Base-by-base conservation (phyloP, 2,113 vertebrate genomes). In the Cyprinodon variegatus region DNA sequence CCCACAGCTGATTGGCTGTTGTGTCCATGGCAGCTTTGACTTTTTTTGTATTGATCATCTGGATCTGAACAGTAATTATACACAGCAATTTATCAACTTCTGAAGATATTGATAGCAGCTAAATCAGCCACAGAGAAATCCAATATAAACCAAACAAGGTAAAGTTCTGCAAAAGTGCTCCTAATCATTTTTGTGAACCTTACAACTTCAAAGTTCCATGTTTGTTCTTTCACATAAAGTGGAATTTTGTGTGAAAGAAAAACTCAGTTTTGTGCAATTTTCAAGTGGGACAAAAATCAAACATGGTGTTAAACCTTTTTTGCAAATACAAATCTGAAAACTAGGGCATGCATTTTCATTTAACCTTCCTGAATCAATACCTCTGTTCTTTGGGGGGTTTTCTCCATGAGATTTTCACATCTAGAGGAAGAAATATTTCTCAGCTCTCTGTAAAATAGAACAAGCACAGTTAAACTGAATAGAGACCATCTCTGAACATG, bases 51-150 rank as follows among this genome's bases (percentile, higher is more conserved):
- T 62, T 22, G 66, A 78, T 82, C 43, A 14, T 62, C 68, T 83
- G 72, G 53, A 85, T 87, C 80, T 62, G 71, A 85, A 83, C 65
- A 72, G 63, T 65, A 78, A 81, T 65, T 68, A 78, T 68, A 74
- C 46, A 75, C 53, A 70, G 17, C 45, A 20, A 65, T 72, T 83
- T 43, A 81, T 20, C 68, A 74, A 68, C 76, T 77, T 81, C 59
- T 61, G 50, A 68, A 63, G 65, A 64, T 87, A 69, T 79, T 74
- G 76, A 86, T 83, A 65, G 39, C 46, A 68, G 66, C 12, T 65
- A 41, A 68, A 74, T 84, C 57, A 65, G 76, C 38, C 0, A n/a
- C 20, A 68, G 11, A 78, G 12, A 69, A 77, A 79, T 74, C 60
- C 65, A 70, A 45, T 60, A 20, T 38, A 59, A 41, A 76, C 66